These are phyloP conservation scores for Drosophila seguyi DNA, from an alignment of 1,140 invertebrate species.

Conservation along the genomic window DNA sequence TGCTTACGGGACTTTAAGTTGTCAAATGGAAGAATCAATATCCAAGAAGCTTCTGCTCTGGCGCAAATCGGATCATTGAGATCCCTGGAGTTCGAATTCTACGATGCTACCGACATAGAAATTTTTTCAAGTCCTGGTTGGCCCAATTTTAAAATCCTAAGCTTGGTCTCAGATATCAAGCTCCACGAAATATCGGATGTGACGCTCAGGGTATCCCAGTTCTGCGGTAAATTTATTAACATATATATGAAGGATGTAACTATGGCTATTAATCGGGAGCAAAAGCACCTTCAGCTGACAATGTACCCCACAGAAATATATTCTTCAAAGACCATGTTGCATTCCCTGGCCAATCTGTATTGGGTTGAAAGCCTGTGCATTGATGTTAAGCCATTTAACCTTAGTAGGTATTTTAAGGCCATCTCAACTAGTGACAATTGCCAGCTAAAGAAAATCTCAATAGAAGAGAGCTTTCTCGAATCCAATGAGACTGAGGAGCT, in stretches of 20 bases:
- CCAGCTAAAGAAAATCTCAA: neutral
- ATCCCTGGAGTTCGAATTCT: neutral
- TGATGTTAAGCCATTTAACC: neutral
- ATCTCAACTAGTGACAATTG: neutral
- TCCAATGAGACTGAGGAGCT: conserved; percentile 10
- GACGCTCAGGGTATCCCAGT: neutral
- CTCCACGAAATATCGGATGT: neutral
- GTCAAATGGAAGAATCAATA: neutral
- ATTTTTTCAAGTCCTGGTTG: neutral
- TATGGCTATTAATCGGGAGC: neutral
- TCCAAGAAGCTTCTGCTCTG: neutral
- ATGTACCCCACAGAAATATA: neutral
- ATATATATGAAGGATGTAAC: neutral
- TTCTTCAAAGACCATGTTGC: neutral
- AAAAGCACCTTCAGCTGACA: neutral
- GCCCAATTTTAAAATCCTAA: neutral
- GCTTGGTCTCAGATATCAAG: neutral
- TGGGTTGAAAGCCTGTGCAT: neutral
- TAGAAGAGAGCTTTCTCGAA: neutral
- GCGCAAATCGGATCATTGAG: neutral
- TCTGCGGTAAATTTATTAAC: neutral
- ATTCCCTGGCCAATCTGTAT: neutral
- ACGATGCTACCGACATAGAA: neutral
- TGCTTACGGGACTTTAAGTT: neutral
- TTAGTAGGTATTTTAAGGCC: neutral